Percentiles rank a stretch among this genome's conserved stretches.
Evolutionary conservation across 1,140 invertebrate genomes (phyloP).

Genomic region (Drosophila pseudoobscura): DNA sequence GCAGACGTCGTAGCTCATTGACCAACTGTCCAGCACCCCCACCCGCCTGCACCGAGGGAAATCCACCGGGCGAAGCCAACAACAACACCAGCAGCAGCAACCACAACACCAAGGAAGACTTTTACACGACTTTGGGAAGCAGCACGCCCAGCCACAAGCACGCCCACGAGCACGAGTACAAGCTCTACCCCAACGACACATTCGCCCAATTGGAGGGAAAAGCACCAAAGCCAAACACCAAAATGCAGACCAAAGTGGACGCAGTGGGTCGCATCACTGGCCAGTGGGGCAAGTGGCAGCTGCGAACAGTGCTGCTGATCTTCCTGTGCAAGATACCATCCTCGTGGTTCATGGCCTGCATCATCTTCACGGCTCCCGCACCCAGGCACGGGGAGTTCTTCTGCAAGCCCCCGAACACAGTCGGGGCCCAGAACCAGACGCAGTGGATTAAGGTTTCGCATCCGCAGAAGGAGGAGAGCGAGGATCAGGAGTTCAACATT

Average conservation of each 20-base stretch:
- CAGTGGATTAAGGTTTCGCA: slow-evolving; percentile 82
- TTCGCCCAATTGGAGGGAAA: slow-evolving; percentile 68
- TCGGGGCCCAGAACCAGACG: slow-evolving; percentile 71
- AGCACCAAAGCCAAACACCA: slow-evolving; percentile 43
- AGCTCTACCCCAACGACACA: slow-evolving; percentile 76
- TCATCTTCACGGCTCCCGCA: slow-evolving; percentile 82
- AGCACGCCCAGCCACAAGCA: slow-evolving; percentile 36
- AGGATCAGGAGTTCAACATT: slow-evolving; percentile 79
- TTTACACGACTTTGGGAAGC: slow-evolving; percentile 42
- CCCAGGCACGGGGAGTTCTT: slow-evolving; percentile 81
- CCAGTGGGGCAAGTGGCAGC: slow-evolving; percentile 83
- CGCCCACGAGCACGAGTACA: slow-evolving; percentile 44
- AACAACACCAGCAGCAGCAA: slow-evolving; percentile 54
- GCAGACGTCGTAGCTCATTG: slow-evolving; percentile 47
- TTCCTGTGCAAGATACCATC: slow-evolving; percentile 84
- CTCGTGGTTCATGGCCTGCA: slow-evolving; percentile 84
- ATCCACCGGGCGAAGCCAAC: slow-evolving; percentile 34
- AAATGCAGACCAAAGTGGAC: slow-evolving; percentile 82
- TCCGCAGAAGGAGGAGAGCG: slow-evolving; percentile 74
- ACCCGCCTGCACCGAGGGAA: slow-evolving; percentile 3
- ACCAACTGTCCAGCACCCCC: slow-evolving; percentile 27
- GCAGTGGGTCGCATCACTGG: slow-evolving; percentile 81
- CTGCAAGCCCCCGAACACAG: slow-evolving; percentile 71
- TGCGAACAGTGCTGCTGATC: slow-evolving; percentile 79
- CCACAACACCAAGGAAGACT: slow-evolving; percentile 47